Base-by-base conservation (phyloP, 2,888 invertebrate genomes). In the Chalcis sispes region DNA sequence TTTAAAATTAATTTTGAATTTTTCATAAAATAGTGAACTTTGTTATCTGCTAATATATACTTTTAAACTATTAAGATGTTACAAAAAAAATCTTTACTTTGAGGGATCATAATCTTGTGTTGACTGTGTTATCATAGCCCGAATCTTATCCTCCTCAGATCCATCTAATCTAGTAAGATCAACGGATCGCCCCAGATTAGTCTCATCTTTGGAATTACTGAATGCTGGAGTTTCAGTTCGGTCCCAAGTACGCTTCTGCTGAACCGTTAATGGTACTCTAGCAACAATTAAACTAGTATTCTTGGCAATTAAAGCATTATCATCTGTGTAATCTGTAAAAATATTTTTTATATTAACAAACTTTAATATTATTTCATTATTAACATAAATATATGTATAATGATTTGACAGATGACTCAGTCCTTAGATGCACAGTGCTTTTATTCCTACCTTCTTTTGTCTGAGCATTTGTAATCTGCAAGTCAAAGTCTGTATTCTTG, bases 31-130 rank as follows among this genome's bases (percentile, higher is more conserved):
- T n/a, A n/a, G n/a, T n/a, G n/a, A n/a, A n/a, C n/a, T n/a, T n/a
- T n/a, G n/a, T n/a, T n/a, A n/a, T n/a, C n/a, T n/a, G n/a, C n/a
- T n/a, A n/a, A n/a, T n/a, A n/a, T n/a, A n/a, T n/a, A n/a, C n/a
- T n/a, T n/a, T n/a, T n/a, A n/a, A n/a, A n/a, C n/a, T 42, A 2
- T 42, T 42, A 15, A 32, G 32, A 32, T 13, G 42, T 42, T 32
- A 42, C 42, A 29, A n/a, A 1, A 73, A 66, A 61, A 54, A 54
- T 69, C 96, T 95, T 95, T 97, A 99, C 97, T 97, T 97, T 90
- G 97, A 95, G 79, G 98, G 97, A 89, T 98, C 97, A 91, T 98
- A 99, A 87, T 98, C 98, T 88, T 95, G 94, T 40, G 98, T 98
- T 36, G 98, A 98, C 89, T 98, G 98, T 79, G 95, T 93, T 93